Evolutionary conservation across 2,888 invertebrate species (phyloP), one percentile per base, ranked within the genome.

Genomic region (Clepsis dumicolana): DNA sequence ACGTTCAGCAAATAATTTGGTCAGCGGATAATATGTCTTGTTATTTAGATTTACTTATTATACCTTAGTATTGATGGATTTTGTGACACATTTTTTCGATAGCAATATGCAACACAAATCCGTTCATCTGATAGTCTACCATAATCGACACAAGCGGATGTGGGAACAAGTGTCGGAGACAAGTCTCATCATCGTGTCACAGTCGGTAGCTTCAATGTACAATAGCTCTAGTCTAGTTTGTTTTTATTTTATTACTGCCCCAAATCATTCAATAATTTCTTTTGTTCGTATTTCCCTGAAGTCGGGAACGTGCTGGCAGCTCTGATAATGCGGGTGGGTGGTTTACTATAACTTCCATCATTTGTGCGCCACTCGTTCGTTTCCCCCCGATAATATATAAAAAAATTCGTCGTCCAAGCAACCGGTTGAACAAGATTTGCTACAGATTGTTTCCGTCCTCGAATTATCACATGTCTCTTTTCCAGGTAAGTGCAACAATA

Each of bases 401-500:
- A 16, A 41, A 44, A 44, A 41, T 3, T 41, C n/a, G 44, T 8
- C 7, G 18, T 44, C 16, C 44, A 1, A 2, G 53, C 27, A 53
- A 25, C 53, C 53, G 53, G 53, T 18, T 29, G 29, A 53, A 53
- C 16, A 16, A 53, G 27, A 29, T 29, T 12, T 10, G 16, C 53
- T 12, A 10, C 50, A n/a, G 16, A 18, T 18, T 14, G 5, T 21
- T 10, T 10, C 16, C 16, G 29, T 18, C 32, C 12, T 32, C 10
- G 10, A 18, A 18, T 32, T 32, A 32, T n/a, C n/a, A 12, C 54
- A 32, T 18, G 32, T 32, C 10, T 54, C 32, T 54, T 54, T 54
- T 54, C 18, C 16, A 29, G 18, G 18, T 5, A 18, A 32, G 32
- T 53, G 52, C 50, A 60, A 41, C 61, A 44, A 32, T 29, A 50